Evolutionary conservation across 2,888 invertebrate genomes (phyloP).

Genomic region (Dasypolia templi): DNA sequence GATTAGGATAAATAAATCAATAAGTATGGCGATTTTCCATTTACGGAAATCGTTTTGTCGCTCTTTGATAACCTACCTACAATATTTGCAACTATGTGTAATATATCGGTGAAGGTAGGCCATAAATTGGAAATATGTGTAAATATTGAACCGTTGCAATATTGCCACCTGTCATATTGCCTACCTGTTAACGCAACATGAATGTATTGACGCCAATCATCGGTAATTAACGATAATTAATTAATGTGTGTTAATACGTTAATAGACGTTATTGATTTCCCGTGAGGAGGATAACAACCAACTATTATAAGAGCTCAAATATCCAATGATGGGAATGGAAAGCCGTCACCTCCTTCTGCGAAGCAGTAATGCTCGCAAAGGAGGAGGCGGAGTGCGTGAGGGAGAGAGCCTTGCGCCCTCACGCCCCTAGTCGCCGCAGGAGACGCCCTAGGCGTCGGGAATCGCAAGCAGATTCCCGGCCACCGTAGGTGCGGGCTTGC

Average conservation of each 20-base stretch:
- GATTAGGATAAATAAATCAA: background rate
- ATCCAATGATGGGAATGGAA: too few species aligned
- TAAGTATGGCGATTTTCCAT: background rate
- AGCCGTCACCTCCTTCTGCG: too few species aligned
- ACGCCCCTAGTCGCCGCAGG: too few species aligned
- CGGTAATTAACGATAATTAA: constrained; percentile 48
- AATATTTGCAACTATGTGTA: constrained; percentile 17
- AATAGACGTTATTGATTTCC: constrained; percentile 26
- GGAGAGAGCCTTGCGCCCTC: too few species aligned
- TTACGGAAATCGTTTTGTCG: background rate
- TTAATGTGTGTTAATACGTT: constrained; percentile 41
- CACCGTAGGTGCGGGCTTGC: too few species aligned
- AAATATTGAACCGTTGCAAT: constrained; percentile 29
- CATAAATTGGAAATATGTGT: constrained; percentile 23
- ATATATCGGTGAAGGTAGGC: constrained; percentile 11
- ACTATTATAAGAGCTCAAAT: too few species aligned
- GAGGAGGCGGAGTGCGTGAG: too few species aligned
- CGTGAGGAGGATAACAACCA: background rate
- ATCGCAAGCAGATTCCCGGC: too few species aligned
- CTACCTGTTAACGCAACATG: constrained; percentile 33
- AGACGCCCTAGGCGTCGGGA: too few species aligned
- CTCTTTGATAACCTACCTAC: background rate
- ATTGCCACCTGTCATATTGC: constrained; percentile 27
- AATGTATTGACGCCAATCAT: constrained; percentile 36
- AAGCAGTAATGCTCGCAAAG: too few species aligned